Base-by-base conservation (phyloP, 2,888 invertebrate species). In the Nymphalis urticae region DNA sequence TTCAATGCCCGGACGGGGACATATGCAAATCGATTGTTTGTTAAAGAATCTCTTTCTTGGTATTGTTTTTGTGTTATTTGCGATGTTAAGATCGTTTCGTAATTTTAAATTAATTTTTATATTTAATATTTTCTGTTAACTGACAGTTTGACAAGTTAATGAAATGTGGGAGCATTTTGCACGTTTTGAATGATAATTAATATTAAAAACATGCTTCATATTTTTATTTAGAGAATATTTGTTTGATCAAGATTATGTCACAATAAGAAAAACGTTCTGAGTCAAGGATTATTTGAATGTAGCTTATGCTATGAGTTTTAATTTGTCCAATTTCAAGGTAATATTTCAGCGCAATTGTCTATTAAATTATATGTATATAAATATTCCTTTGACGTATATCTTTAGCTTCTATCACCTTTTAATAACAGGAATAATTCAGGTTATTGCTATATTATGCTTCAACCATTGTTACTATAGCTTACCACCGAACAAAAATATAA, bases 1-100 rank as follows among this genome's bases (percentile, higher is more conserved):
- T 79, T 78, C 80, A 77, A 81, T 82, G 78, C 78, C 69, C 64
- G 64, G 56, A 36, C 51, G 63, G 68, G 62, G 72, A 70, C 68
- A 70, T 73, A 75, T 73, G 75, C 75, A 73, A 75, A 75, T 75
- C 61, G 70, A 67, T 74, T 74, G 73, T 72, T 68, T 73, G 68
- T 72, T 62, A 59, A 71, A 71, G 53, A 58, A 54, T 47, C 42
- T 71, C 64, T 62, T 71, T 64, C 51, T 48, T 21, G 10, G 36
- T 51, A 36, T 27, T 53, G 50, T 68, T 64, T 24, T 27, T 56
- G 27, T 5, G 53, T 24, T 53, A 32, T 32, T 27, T 27, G 8
- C 32, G 24, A 21, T 2, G 27, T 27, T 16, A 9, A 53, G 42
- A n/a, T 56, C 10, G 9, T 58, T 58, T 42, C 10, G 58, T 42